Percentiles rank a stretch among this genome's conserved stretches.
Conservation (phyloP, 2,113 vertebrate species). For the Rynchops niger region DNA sequence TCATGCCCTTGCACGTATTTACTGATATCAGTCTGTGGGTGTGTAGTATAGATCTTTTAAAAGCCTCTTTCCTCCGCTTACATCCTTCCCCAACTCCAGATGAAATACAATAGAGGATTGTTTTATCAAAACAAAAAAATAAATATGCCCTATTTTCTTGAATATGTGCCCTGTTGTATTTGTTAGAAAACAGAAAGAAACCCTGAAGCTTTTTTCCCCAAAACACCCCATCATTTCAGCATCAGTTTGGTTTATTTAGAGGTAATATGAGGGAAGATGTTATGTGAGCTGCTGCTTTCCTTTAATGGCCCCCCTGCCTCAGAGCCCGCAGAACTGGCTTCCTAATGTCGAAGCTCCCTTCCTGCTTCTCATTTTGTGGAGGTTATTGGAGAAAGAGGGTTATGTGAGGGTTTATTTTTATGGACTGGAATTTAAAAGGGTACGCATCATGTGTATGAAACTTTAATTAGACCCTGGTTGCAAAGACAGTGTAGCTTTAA, state of each 20-base stretch:
- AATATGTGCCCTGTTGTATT: neutral
- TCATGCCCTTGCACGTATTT: neutral
- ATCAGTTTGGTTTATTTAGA: neutral
- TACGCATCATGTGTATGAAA: neutral
- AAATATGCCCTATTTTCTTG: neutral
- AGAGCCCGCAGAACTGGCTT: neutral
- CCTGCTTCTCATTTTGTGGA: neutral
- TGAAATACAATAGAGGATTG: neutral
- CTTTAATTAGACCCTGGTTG: neutral
- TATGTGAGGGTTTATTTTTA: neutral
- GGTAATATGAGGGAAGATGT: neutral
- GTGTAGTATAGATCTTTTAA: neutral
- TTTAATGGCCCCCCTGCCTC: neutral
- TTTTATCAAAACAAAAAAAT: neutral
- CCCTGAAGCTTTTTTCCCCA: neutral
- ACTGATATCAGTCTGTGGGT: neutral
- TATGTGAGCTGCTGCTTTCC: neutral
- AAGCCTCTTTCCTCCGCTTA: neutral
- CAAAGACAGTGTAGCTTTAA: neutral
- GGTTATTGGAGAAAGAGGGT: neutral
- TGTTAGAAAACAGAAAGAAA: neutral
- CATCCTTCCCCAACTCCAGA: neutral
- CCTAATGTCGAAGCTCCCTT: neutral
- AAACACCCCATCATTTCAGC: neutral
- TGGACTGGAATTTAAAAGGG: neutral